Conservation (phyloP, 1,140 invertebrate genomes). For the Atta texana region DNA sequence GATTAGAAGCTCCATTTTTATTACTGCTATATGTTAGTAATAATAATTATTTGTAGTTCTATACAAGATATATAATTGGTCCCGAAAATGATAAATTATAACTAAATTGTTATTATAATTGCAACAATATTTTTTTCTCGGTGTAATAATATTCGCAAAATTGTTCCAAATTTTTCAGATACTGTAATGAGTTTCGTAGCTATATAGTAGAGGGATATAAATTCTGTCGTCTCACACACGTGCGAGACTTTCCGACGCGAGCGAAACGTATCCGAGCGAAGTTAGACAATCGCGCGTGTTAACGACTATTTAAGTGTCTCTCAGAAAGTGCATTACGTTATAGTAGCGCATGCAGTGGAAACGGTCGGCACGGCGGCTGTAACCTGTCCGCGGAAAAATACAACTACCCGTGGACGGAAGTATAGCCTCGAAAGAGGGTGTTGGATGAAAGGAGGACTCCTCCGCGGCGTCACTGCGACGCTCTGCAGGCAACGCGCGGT, state of each 20-base stretch:
- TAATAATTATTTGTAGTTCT: too few relatives aligned
- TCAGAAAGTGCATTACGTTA: slow-evolving; percentile 37
- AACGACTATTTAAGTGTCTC: slow-evolving; percentile 49
- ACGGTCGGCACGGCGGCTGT: slow-evolving; percentile 15
- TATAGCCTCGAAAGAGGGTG: slow-evolving; percentile 20
- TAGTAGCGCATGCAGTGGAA: slow-evolving; percentile 24
- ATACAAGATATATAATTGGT: too few relatives aligned
- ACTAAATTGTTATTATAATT: too few relatives aligned
- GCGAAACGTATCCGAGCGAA: slow-evolving; percentile 5
- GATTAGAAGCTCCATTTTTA: too few relatives aligned
- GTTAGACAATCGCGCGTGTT: slow-evolving; percentile 34
- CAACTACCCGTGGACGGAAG: slow-evolving; percentile 10
- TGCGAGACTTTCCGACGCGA: slow-evolving; percentile 10
- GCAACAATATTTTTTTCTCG: too few relatives aligned
- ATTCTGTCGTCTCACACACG: slow-evolving; percentile 13
- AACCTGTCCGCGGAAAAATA: slow-evolving; percentile 50
- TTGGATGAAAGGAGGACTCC: slow-evolving; percentile 12
- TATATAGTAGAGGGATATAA: background rate
- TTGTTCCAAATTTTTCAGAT: background rate
- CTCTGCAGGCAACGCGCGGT: slow-evolving; percentile 61
- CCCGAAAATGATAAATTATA: too few relatives aligned
- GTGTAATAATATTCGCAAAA: background rate
- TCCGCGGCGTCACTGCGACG: slow-evolving; percentile 54
- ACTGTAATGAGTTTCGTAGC: background rate
- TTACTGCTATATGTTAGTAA: too few relatives aligned